These are phyloP conservation scores for Leptatherina wallacei DNA, from an alignment of 2,797 vertebrate genomes.

Conservation along the genomic window DNA sequence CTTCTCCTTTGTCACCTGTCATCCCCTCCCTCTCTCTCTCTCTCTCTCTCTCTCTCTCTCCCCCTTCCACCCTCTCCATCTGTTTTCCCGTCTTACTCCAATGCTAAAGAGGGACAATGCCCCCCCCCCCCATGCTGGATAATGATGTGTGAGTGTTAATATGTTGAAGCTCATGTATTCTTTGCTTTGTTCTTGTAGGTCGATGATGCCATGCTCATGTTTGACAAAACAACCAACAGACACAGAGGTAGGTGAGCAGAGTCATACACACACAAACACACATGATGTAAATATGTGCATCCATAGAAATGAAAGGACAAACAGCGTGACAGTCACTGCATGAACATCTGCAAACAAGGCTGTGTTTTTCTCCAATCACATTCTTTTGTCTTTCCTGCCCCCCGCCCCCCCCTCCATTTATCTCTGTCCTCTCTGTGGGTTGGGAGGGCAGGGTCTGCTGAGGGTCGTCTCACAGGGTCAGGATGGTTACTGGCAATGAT, in stretches of 20 bases:
- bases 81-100: constrained; percentile 75
- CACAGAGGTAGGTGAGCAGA: constrained; percentile 89
- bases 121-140: constrained; percentile 77
- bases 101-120: constrained; percentile 79
- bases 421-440: constrained; percentile 44
- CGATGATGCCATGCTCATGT: constrained; percentile 99
- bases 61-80: constrained; percentile 75
- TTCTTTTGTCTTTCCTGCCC: constrained; percentile 25
- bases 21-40: constrained; percentile 51
- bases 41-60: constrained; percentile 45
- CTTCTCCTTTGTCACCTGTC: constrained; percentile 77
- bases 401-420: constrained; percentile 28
- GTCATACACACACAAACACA: constrained; percentile 10
- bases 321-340: constrained; percentile 33
- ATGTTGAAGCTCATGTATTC: constrained; percentile 68
- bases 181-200: constrained; percentile 87
- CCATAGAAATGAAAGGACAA: constrained; percentile 25
- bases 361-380: constrained; percentile 10
- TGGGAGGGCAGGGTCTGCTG: constrained; percentile 41
- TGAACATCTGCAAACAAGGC: constrained; percentile 8
- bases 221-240: constrained; percentile 99
- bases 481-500: constrained; percentile 37
- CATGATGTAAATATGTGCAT: constrained; percentile 26
- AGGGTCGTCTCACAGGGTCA: constrained; percentile 49
- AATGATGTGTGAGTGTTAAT: constrained; percentile 64